Conservation (phyloP, 2,797 vertebrate species). For the Heterohyrax brucei region DNA sequence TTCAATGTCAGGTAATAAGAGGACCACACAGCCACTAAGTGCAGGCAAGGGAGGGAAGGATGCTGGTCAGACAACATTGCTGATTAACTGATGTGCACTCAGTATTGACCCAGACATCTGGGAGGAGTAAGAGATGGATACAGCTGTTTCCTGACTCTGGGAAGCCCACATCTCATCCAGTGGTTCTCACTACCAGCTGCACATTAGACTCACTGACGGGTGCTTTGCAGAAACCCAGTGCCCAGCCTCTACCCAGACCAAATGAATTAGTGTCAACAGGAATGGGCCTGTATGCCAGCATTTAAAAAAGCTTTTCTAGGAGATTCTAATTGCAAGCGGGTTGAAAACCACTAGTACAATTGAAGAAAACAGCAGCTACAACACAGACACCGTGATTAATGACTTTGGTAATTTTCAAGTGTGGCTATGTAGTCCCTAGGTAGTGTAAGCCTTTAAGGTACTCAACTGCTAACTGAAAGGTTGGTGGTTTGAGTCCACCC, state of each 20-base stretch:
- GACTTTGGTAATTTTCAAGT: not conserved
- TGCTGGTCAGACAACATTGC: not conserved
- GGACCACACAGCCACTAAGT: accelerated
- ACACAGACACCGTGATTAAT: not conserved
- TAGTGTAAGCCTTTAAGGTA: not conserved
- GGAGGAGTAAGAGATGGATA: not conserved
- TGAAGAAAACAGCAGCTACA: not conserved
- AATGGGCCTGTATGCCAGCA: not conserved
- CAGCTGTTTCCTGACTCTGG: not conserved
- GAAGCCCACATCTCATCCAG: not conserved
- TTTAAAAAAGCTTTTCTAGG: constrained; percentile 2
- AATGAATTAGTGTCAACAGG: not conserved
- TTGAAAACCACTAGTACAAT: not conserved
- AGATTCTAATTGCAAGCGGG: not conserved
- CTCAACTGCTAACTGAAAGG: not conserved
- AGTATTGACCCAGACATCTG: not conserved
- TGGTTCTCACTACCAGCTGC: not conserved
- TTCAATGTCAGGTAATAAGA: constrained; percentile 21
- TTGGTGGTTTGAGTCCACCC: not conserved
- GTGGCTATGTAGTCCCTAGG: not conserved
- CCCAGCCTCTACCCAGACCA: not conserved
- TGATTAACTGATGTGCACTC: not conserved
- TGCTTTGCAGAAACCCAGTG: not conserved
- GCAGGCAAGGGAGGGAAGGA: not conserved
- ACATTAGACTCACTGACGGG: not conserved